phyloP scores from a whole-genome alignment of 2,888 invertebrate species.

The Rhaphigaster nebulosa region DNA sequence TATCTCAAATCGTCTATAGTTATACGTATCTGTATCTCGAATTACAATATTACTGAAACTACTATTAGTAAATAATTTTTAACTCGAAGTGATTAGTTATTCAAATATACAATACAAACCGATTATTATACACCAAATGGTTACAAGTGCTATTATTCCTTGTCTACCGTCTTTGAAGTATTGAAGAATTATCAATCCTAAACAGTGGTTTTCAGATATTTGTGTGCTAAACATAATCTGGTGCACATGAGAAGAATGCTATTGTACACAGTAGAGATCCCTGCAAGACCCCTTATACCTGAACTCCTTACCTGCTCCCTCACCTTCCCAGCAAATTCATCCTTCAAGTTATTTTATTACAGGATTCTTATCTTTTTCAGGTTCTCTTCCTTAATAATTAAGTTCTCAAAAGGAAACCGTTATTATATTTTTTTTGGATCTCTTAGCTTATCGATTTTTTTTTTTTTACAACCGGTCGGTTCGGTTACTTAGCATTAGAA shows the following conservation, averaged over 20 bases:
- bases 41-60: too few species aligned
- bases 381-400: conserved; percentile 19
- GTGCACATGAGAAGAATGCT: conserved; percentile 4
- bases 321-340: conserved; percentile 8
- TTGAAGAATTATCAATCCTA: neutral
- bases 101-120: too few species aligned
- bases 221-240: neutral
- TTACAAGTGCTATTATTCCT: neutral
- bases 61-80: too few species aligned
- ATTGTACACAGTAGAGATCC: neutral
- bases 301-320: neutral
- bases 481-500: neutral
- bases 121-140: too few species aligned
- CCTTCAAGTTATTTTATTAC: conserved; percentile 5
- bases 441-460: neutral
- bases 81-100: too few species aligned
- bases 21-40: too few species aligned
- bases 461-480: neutral
- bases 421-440: neutral
- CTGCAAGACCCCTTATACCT: neutral
- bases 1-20: too few species aligned
- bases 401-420: conserved; percentile 27
- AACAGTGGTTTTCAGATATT: neutral
- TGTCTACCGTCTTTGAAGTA: neutral
- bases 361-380: neutral